Evolutionary conservation across 2,113 vertebrate species (phyloP).

Genomic region (Antigone vipio): DNA sequence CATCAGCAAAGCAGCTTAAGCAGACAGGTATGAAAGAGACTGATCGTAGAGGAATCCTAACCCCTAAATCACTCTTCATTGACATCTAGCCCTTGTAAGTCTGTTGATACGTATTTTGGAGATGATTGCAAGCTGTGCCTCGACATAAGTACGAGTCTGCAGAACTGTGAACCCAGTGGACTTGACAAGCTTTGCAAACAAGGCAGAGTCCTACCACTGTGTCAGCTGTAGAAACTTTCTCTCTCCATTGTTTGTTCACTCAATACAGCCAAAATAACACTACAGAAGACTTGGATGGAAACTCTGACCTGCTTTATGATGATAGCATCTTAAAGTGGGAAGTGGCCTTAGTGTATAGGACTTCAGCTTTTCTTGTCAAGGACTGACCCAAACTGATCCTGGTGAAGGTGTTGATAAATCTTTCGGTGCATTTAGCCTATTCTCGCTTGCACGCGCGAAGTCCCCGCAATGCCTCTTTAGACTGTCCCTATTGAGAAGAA

Average conservation of each 20-base stretch:
- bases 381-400: not conserved
- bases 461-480: not conserved
- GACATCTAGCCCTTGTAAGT: not conserved
- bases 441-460: accelerated
- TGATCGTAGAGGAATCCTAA: no score
- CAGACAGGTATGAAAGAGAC: not conserved
- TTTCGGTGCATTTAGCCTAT: not conserved
- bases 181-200: not conserved
- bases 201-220: not conserved
- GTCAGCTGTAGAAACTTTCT: not conserved
- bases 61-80: not conserved
- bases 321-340: not conserved
- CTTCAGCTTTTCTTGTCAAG: not conserved
- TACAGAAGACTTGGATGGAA: not conserved
- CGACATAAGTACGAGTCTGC: accelerated
- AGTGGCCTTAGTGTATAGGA: not conserved
- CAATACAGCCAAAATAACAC: not conserved
- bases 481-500: not conserved
- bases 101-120: accelerated
- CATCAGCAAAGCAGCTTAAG: not conserved
- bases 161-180: not conserved
- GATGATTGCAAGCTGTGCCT: not conserved
- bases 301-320: not conserved
- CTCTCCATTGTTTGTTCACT: not conserved
- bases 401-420: not conserved